These are phyloP conservation scores for Nesospiza acunhae DNA, from an alignment of 2,113 vertebrate genomes.

Conservation along the genomic window DNA sequence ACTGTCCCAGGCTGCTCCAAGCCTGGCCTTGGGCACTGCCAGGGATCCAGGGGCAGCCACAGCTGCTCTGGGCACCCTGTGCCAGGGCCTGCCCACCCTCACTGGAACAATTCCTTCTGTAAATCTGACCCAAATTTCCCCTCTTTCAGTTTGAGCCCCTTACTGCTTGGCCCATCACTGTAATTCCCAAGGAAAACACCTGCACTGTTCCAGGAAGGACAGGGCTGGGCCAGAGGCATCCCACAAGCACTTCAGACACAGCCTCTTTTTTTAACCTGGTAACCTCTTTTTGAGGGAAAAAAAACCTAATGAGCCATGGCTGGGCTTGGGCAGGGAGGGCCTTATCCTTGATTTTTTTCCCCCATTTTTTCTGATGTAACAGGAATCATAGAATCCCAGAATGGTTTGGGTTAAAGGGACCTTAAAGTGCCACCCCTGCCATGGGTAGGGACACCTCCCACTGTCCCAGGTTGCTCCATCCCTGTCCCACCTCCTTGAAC, in stretches of 20 bases:
- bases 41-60: background rate
- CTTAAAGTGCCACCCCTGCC: background rate
- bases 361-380: background rate
- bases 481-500: background rate
- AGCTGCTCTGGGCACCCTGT: background rate
- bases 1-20: background rate
- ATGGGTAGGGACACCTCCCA: background rate
- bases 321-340: background rate
- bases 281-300: background rate
- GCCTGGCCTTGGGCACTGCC: accelerated
- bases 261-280: background rate
- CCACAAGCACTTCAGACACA: background rate
- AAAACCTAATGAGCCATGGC: background rate
- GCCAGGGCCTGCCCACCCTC: background rate
- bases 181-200: background rate
- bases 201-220: background rate
- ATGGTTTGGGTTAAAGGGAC: background rate
- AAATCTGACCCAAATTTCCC: background rate
- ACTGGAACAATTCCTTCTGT: background rate
- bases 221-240: background rate
- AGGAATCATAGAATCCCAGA: background rate
- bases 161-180: background rate
- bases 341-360: background rate
- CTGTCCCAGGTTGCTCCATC: background rate
- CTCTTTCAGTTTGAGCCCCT: background rate